These are phyloP conservation scores for Unio pictorum DNA, from an alignment of 2,888 invertebrate genomes.

Conservation along the genomic window DNA sequence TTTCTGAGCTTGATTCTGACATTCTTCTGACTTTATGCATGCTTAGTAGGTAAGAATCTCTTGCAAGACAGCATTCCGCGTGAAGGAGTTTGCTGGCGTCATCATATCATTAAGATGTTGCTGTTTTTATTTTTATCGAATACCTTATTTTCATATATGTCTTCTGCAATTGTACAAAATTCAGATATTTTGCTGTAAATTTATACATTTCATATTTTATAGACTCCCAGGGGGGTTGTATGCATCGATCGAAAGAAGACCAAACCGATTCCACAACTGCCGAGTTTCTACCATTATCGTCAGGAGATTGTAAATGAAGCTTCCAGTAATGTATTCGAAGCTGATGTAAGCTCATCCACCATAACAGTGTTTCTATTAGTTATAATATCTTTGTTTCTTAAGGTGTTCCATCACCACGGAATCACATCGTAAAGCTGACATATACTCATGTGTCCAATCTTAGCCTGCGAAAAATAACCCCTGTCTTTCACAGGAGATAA, in stretches of 20 bases:
- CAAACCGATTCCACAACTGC: conserved; percentile 23
- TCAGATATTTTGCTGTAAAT: neutral
- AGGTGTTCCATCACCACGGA: too few relatives aligned
- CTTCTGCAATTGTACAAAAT: neutral
- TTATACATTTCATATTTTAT: conserved; percentile 5
- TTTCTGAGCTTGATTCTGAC: too few relatives aligned
- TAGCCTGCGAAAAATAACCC: too few relatives aligned
- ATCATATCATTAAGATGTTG: neutral
- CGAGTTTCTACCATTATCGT: conserved; percentile 35
- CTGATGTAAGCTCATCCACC: conserved; percentile 20
- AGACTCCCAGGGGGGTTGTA: conserved; percentile 40
- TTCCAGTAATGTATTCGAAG: conserved; percentile 17
- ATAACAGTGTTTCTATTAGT: too few relatives aligned
- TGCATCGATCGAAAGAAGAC: conserved; percentile 31
- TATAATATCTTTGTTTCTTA: too few relatives aligned
- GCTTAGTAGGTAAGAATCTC: too few relatives aligned
- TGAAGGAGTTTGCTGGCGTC: neutral
- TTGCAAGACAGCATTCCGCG: too few relatives aligned
- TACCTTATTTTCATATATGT: neutral
- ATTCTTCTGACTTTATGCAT: too few relatives aligned
- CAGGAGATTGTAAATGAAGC: conserved; percentile 21
- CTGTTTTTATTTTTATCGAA: neutral
- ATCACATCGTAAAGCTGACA: too few relatives aligned
- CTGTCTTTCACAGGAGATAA: too few relatives aligned
- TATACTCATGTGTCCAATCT: too few relatives aligned